A percentile compares a stretch with the other conserved stretches of the same genome.
Evolutionary conservation across 2,797 vertebrate species (phyloP).

Genomic region (Nothura maculosa): DNA sequence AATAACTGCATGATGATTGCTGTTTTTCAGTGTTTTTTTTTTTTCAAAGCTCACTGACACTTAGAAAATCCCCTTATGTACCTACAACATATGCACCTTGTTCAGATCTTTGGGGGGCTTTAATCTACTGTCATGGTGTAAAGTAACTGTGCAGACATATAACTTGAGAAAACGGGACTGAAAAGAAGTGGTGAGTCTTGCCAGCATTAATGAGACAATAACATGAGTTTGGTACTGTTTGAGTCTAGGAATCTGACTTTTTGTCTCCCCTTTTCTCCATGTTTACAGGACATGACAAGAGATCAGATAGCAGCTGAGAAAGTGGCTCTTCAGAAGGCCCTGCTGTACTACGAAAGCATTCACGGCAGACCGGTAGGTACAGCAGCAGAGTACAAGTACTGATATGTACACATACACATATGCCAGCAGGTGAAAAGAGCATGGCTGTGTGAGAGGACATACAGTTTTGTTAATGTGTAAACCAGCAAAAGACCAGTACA

Average conservation of each 20-base stretch:
- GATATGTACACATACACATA: background rate
- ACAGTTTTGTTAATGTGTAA: background rate
- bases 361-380: slow-evolving; percentile 94
- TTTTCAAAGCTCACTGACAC: background rate
- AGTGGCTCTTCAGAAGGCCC: slow-evolving; percentile 94
- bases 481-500: background rate
- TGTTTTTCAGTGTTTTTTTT: background rate
- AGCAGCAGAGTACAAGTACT: background rate
- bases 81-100: background rate
- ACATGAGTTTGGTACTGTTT: background rate
- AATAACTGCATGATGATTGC: background rate
- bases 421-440: background rate
- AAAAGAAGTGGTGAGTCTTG: background rate
- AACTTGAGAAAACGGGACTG: background rate
- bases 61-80: background rate
- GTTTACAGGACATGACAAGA: slow-evolving; percentile 94
- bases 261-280: background rate
- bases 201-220: background rate
- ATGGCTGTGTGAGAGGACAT: background rate
- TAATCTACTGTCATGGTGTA: background rate
- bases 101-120: background rate
- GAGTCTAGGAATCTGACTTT: background rate
- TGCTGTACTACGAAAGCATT: slow-evolving; percentile 95
- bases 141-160: background rate
- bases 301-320: slow-evolving; percentile 96